phyloP scores from a whole-genome alignment of 2,888 invertebrate genomes.

The Rhaphigaster nebulosa region DNA sequence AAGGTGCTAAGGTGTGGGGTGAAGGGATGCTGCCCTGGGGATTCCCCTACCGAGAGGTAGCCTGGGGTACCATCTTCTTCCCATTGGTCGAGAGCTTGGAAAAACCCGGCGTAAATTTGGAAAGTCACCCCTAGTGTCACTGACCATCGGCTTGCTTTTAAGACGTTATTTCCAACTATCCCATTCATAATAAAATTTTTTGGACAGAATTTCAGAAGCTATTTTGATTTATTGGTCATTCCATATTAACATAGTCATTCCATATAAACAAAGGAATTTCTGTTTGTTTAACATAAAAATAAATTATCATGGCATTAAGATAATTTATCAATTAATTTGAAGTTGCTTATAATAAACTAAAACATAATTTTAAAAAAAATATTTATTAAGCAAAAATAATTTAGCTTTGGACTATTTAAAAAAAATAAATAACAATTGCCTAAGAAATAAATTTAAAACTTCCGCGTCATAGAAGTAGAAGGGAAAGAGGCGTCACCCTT shows the following conservation, averaged over 20 bases:
- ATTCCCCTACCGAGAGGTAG: neutral
- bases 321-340: too few relatives aligned
- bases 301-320: too few relatives aligned
- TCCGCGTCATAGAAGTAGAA: too few relatives aligned
- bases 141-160: neutral
- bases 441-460: too few relatives aligned
- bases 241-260: neutral
- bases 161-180: neutral
- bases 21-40: neutral
- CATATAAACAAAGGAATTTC: too few relatives aligned
- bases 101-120: constrained; percentile 16
- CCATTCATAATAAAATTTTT: neutral
- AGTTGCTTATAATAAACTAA: too few relatives aligned
- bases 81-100: neutral
- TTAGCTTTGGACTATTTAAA: too few relatives aligned
- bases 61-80: neutral
- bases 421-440: too few relatives aligned
- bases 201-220: neutral
- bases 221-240: neutral
- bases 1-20: neutral
- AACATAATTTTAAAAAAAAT: too few relatives aligned
- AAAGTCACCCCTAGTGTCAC: neutral
- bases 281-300: too few relatives aligned
- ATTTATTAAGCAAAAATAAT: too few relatives aligned
- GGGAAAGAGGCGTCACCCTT: too few relatives aligned